Base-by-base conservation (phyloP, 2,113 vertebrate genomes). In the Dicaeum eximium region DNA sequence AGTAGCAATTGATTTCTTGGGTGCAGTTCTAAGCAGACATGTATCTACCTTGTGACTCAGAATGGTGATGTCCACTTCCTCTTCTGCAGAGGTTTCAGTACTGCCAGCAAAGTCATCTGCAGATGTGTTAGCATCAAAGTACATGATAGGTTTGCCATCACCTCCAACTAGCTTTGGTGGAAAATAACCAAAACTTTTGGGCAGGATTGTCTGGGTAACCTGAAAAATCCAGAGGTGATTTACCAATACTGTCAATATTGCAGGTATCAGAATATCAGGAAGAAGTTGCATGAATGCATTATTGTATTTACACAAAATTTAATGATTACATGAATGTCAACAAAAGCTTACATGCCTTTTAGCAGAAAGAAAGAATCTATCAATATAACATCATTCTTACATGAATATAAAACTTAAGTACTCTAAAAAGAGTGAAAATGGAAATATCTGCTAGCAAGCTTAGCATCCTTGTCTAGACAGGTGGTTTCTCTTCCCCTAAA, bases 151-250 rank as follows among this genome's bases (percentile, higher is more conserved):
- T 96, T 98, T 99, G 44, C 97, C 96, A 44, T 98, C 92, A 1
- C 81, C 94, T 44, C 97, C 98, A 6, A 97, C 54, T 22, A 98
- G 70, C 84, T 97, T 98, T 8, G 97, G 96, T 35, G 96, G 84
- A 71, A 98, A 96, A 95, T 92, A 96, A 67, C 96, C 97, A 57
- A 97, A 95, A 23, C 71, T 94, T 84, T 97, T 98, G 38, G 98
- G 97, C 38, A 98, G 97, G 65, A 99, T 97, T 87, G 98, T 97
- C 95, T 98, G 99, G 88, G 98, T 96, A 87, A 99, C 98, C 98
- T 99, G 62, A 54, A 97, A 95, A 88, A 72, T 22, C 6, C 83
- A 62, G 60, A 85, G 44, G 31, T 56, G 31, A 50, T 66, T 92
- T 50, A 60, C 22, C 48, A 79, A 7, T 40, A 56, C 11, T 66